Conservation (phyloP, 2,888 invertebrate genomes). For the Scaptomyza flava region DNA sequence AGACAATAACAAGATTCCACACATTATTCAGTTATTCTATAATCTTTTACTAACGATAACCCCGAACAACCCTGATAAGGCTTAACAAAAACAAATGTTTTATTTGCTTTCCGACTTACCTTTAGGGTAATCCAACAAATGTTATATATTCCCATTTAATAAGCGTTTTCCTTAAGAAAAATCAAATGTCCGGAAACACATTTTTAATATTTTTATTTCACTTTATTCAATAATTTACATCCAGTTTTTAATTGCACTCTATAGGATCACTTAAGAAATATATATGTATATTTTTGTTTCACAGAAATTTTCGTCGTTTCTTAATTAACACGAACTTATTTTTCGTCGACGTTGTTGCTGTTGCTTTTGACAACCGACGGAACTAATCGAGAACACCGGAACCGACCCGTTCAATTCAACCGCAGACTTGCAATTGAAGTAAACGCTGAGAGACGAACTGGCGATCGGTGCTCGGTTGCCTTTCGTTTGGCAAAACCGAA, state of each 20-base stretch:
- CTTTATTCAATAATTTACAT: neutral
- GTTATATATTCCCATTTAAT: constrained; percentile 59
- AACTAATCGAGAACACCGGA: constrained; percentile 51
- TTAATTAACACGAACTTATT: constrained; percentile 49
- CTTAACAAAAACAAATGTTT: neutral
- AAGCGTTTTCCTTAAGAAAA: constrained; percentile 23
- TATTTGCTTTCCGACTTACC: constrained; percentile 34
- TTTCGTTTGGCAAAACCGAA: constrained; percentile 50
- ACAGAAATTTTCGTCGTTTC: constrained; percentile 45
- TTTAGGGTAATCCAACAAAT: constrained; percentile 49
- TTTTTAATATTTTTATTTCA: constrained; percentile 14
- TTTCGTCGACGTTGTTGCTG: constrained; percentile 5
- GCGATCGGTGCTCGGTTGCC: constrained; percentile 34
- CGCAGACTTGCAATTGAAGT: constrained; percentile 69
- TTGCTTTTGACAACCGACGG: constrained; percentile 17
- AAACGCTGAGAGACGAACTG: constrained; percentile 22
- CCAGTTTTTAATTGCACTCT: constrained; percentile 1
- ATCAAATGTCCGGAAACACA: constrained; percentile 14
- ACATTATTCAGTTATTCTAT: constrained; percentile 1
- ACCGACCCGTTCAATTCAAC: constrained; percentile 64
- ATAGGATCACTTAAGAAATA: constrained; percentile 19
- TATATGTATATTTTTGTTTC: constrained; percentile 19
- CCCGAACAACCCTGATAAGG: constrained; percentile 21
- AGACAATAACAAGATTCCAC: neutral
- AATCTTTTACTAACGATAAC: constrained; percentile 25